phyloP scores from a whole-genome alignment of 1,140 invertebrate genomes.

The Drosophila sucinea region DNA sequence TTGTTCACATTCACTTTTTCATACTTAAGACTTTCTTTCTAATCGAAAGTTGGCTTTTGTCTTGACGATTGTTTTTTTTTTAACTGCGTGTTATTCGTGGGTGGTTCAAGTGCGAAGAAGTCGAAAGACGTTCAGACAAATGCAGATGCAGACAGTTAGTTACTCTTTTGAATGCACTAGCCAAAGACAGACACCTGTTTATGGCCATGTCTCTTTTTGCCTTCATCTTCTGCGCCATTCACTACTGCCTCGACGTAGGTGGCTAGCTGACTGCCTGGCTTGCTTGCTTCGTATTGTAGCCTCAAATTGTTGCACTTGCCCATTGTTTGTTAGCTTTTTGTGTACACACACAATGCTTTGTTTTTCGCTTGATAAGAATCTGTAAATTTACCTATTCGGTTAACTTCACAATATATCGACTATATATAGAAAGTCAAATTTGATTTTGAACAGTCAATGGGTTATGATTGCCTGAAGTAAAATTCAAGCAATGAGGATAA shows the following conservation, averaged over 20 bases:
- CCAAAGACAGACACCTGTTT: conserved; percentile 13
- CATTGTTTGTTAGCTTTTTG: conserved; percentile 51
- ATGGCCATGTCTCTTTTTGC: conserved; percentile 3
- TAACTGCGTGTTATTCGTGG: conserved; percentile 12
- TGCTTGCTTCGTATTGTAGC: conserved; percentile 41
- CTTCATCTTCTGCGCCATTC: conserved; percentile 33
- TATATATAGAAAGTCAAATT: conserved; percentile 65
- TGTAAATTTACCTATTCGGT: conserved; percentile 68
- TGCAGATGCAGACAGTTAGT: conserved; percentile 34
- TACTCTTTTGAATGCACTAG: conserved; percentile 1
- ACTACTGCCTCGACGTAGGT: conserved; percentile 48
- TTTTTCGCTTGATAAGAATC: conserved; percentile 62
- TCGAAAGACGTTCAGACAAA: conserved; percentile 12
- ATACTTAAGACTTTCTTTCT: conserved; percentile 73
- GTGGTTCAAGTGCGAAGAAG: conserved; percentile 9
- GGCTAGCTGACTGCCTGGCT: conserved; percentile 16
- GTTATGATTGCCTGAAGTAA: neutral
- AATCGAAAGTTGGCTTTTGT: conserved; percentile 65
- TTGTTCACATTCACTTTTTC: conserved; percentile 72
- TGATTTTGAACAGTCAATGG: conserved; percentile 46
- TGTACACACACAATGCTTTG: conserved; percentile 50
- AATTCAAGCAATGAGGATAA: no score
- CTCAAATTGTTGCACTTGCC: conserved; percentile 70
- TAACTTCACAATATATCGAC: neutral
- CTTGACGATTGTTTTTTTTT: conserved; percentile 24